Evolutionary conservation across 2,888 invertebrate genomes (phyloP).

Genomic region (Latrodectus elegans): DNA sequence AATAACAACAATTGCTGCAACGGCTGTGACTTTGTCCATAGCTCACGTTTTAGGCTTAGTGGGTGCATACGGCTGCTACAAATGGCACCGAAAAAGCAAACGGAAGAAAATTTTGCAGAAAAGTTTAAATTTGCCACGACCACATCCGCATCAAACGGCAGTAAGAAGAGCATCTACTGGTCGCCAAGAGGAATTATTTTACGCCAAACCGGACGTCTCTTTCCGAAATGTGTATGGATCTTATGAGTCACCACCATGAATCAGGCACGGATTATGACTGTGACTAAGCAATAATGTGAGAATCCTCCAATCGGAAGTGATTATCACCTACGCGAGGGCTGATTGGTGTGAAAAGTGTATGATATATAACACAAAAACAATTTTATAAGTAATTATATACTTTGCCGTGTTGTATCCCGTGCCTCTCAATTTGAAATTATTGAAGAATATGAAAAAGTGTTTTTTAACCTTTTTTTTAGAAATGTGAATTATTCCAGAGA

Average conservation of each 20-base stretch:
- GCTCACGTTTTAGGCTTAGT: conserved; percentile 67
- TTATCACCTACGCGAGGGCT: too few species aligned
- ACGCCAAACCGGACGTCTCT: conserved; percentile 67
- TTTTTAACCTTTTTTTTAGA: too few species aligned
- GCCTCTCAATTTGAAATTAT: too few species aligned
- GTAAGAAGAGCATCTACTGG: not conserved
- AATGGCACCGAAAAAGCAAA: conserved; percentile 67
- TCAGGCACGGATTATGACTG: not conserved
- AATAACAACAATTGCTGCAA: conserved; percentile 70
- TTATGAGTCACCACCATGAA: conserved; percentile 59
- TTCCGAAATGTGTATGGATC: conserved; percentile 67
- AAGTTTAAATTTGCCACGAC: conserved; percentile 27
- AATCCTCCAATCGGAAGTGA: too few species aligned
- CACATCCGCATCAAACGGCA: not conserved
- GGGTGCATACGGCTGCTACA: conserved; percentile 70
- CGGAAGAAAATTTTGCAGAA: conserved; percentile 60
- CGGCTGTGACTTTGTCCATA: conserved; percentile 70
- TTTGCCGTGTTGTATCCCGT: too few species aligned
- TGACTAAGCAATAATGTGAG: too few species aligned
- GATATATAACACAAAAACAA: too few species aligned
- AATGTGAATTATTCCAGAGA: too few species aligned
- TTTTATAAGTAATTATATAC: too few species aligned
- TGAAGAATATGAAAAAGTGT: too few species aligned
- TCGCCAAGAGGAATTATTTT: conserved; percentile 40
- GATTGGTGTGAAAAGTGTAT: too few species aligned